A percentile compares a stretch with the other conserved stretches of the same genome.
phyloP scores from a whole-genome alignment of 2,797 vertebrate species.

The Miichthys miiuy region DNA sequence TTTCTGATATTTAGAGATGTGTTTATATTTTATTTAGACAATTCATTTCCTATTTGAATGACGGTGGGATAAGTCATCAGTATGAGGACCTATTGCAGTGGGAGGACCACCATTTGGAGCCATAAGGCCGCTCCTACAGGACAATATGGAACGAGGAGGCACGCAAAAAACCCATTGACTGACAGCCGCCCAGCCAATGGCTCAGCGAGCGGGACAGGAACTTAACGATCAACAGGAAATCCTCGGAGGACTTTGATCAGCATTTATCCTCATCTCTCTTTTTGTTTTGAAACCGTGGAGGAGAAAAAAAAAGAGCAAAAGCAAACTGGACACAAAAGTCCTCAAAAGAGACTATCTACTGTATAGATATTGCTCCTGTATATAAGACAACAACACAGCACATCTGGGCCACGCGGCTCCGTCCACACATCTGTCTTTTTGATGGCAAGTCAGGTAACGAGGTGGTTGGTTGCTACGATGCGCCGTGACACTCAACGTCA shows the following conservation, averaged over 20 bases:
- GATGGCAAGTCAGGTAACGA: slow-evolving; percentile 76
- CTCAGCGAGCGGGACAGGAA: slow-evolving; percentile 26
- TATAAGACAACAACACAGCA: slow-evolving; percentile 71
- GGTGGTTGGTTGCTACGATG: slow-evolving; percentile 78
- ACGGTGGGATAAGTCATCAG: slow-evolving; percentile 68
- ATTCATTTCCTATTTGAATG: slow-evolving; percentile 82
- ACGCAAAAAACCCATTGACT: slow-evolving; percentile 30
- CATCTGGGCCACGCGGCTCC: slow-evolving; percentile 85
- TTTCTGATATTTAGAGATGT: slow-evolving; percentile 89
- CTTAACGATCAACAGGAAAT: not conserved
- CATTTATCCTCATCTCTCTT: slow-evolving; percentile 48
- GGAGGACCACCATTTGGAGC: slow-evolving; percentile 66
- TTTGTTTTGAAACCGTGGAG: slow-evolving; percentile 28
- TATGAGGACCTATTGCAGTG: slow-evolving; percentile 65
- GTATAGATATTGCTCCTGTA: slow-evolving; percentile 74
- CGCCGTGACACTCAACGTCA: slow-evolving; percentile 73
- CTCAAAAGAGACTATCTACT: slow-evolving; percentile 63
- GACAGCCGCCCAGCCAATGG: slow-evolving; percentile 30
- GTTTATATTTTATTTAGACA: slow-evolving; percentile 87
- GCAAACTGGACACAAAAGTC: slow-evolving; percentile 46
- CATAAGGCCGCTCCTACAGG: slow-evolving; percentile 54
- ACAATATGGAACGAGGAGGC: slow-evolving; percentile 49
- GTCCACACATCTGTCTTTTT: slow-evolving; percentile 77
- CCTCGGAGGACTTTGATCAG: slow-evolving; percentile 50
- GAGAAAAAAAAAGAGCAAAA: slow-evolving; percentile 31